Conservation (phyloP, 2,797 vertebrate species). For the Megalops cyprinoides region DNA sequence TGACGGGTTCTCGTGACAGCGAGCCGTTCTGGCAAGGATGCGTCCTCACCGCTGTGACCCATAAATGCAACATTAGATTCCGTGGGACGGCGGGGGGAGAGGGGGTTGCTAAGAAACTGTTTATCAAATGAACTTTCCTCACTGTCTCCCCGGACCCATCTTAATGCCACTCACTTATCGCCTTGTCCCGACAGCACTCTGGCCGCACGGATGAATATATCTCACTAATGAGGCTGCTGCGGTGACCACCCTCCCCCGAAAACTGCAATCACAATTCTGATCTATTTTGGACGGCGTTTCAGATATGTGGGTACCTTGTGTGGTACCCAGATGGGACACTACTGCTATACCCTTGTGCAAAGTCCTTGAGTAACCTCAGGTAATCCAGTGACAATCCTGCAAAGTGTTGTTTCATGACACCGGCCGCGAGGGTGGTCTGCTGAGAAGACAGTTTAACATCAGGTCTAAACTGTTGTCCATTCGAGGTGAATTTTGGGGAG, state of each 20-base stretch:
- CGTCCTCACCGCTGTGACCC: not conserved
- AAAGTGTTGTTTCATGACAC: no score
- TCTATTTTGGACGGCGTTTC: conserved; percentile 14
- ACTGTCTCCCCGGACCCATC: not conserved
- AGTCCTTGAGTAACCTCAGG: not conserved
- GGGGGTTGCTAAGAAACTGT: conserved; percentile 25
- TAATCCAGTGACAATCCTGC: no score
- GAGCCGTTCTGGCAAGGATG: no score
- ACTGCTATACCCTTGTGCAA: not conserved
- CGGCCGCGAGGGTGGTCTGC: no score
- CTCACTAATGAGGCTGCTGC: not conserved
- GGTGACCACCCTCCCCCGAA: not conserved
- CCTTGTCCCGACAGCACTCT: not conserved
- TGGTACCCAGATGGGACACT: not conserved
- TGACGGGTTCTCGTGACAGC: no score
- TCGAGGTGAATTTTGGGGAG: no score
- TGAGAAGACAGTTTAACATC: no score
- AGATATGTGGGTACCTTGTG: not conserved
- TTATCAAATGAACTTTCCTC: conserved; percentile 3
- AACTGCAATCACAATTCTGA: not conserved
- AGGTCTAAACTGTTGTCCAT: no score
- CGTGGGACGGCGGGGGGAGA: no score
- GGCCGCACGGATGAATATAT: not conserved
- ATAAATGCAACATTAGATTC: not conserved
- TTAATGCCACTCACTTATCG: conserved; percentile 7